A percentile compares a stretch with the other conserved stretches of the same genome.
phyloP scores from a whole-genome alignment of 2,888 invertebrate genomes.

The Pristionchus entomophagus region DNA sequence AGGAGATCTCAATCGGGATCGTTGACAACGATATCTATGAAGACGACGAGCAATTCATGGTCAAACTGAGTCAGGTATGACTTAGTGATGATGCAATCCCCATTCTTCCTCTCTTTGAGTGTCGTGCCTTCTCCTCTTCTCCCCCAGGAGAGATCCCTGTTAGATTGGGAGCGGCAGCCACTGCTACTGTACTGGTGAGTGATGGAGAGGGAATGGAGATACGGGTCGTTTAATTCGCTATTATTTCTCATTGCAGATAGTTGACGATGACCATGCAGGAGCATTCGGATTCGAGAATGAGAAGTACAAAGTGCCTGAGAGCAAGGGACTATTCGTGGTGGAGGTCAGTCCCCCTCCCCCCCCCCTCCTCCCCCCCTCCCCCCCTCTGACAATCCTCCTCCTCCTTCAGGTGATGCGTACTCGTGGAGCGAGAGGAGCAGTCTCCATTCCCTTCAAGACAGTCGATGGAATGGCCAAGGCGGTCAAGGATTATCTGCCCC shows the following conservation, averaged over 20 bases:
- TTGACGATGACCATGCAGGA: constrained; percentile 98
- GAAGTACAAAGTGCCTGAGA: constrained; percentile 82
- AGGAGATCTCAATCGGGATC: constrained; percentile 89
- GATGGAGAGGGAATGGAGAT: not conserved
- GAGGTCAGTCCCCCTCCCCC: constrained; percentile 51
- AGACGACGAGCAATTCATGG: constrained; percentile 98
- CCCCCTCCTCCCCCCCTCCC: not conserved
- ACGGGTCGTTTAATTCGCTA: too few relatives aligned
- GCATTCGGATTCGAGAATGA: constrained; percentile 92
- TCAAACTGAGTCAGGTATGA: constrained; percentile 81
- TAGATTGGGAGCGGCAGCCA: constrained; percentile 88
- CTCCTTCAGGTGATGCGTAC: constrained; percentile 77
- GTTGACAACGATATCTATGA: constrained; percentile 99
- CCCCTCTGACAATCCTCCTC: too few relatives aligned
- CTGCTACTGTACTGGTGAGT: constrained; percentile 80
- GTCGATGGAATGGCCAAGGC: constrained; percentile 86
- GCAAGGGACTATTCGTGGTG: constrained; percentile 59
- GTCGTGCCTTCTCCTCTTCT: constrained; percentile 57
- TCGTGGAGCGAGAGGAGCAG: constrained; percentile 93
- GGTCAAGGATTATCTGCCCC: constrained; percentile 89
- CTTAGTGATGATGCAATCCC: not conserved
- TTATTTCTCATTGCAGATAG: constrained; percentile 89
- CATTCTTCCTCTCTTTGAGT: constrained; percentile 34
- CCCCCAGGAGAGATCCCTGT: constrained; percentile 55
- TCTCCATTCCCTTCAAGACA: constrained; percentile 90